Evolutionary conservation across 2,888 invertebrate genomes (phyloP).

Genomic region (Platycheirus albimanus): DNA sequence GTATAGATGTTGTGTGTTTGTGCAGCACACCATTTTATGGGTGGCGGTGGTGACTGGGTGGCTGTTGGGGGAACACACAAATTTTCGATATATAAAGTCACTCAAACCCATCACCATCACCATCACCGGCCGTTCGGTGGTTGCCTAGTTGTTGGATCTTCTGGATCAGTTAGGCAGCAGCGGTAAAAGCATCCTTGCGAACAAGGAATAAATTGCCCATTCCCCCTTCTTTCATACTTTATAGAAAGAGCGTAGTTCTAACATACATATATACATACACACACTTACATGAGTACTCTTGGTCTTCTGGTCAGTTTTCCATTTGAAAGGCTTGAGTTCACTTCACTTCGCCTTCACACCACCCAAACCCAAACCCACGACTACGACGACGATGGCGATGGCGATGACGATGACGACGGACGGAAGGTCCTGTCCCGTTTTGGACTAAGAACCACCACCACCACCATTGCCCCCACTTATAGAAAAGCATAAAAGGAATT

Average conservation of each 20-base stretch:
- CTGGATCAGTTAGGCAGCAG: constrained; percentile 72
- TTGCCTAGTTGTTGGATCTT: constrained; percentile 70
- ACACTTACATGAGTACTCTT: constrained; percentile 40
- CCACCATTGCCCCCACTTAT: constrained; percentile 51
- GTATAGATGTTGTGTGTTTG: constrained; percentile 72
- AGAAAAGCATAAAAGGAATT: constrained; percentile 71
- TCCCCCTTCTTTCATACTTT: constrained; percentile 43
- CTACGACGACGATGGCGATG: constrained; percentile 13
- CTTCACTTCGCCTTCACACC: constrained; percentile 72
- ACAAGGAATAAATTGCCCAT: constrained; percentile 76
- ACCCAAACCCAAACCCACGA: no score
- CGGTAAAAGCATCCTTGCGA: constrained; percentile 72
- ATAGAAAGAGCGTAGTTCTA: constrained; percentile 49
- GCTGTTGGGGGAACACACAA: constrained; percentile 44
- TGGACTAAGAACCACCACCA: constrained; percentile 42
- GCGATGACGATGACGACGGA: constrained; percentile 8
- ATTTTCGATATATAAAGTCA: constrained; percentile 55
- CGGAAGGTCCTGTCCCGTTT: constrained; percentile 32
- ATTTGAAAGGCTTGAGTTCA: constrained; percentile 76
- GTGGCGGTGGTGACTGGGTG: constrained; percentile 35
- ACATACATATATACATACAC: constrained; percentile 9
- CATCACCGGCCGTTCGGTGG: constrained; percentile 33
- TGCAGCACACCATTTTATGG: constrained; percentile 51
- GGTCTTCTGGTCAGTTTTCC: constrained; percentile 75
- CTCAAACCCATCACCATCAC: constrained; percentile 44